A percentile compares a stretch with the other conserved stretches of the same genome.
Evolutionary conservation across 1,140 invertebrate species (phyloP).

Genomic region (Lepidurus apus): DNA sequence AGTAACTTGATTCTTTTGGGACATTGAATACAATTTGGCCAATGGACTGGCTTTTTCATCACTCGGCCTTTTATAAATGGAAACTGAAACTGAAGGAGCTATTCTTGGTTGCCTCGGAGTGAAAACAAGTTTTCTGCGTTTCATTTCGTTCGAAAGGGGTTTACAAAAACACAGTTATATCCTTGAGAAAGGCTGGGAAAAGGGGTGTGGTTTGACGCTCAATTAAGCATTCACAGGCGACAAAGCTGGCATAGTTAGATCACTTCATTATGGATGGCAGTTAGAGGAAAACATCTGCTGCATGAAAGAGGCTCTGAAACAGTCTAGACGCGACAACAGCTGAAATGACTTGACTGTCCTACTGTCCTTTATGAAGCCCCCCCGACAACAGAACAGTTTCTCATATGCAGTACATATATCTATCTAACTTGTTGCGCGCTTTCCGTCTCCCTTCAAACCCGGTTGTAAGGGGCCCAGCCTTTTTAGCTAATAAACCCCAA

Average conservation of each 20-base stretch:
- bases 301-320: background rate
- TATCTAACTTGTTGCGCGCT: background rate
- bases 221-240: constrained; percentile 11
- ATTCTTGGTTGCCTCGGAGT: background rate
- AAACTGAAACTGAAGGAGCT: background rate
- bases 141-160: background rate
- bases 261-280: constrained; percentile 1
- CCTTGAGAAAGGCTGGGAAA: background rate
- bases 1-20: no score
- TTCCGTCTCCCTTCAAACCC: background rate
- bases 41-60: background rate
- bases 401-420: background rate
- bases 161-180: background rate
- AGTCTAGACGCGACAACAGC: constrained; percentile 20
- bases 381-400: background rate
- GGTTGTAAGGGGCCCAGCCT: background rate
- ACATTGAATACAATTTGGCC: background rate
- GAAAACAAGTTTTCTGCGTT: background rate
- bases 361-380: background rate
- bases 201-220: constrained; percentile 16
- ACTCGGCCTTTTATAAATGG: background rate
- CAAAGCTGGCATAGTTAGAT: constrained; percentile 10
- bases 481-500: constrained; percentile 8
- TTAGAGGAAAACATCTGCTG: constrained; percentile 2
- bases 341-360: background rate